Evolutionary conservation across 2,113 vertebrate species (phyloP), one percentile per base, ranked within the genome.

Genomic region (Gorsachius goisagi): DNA sequence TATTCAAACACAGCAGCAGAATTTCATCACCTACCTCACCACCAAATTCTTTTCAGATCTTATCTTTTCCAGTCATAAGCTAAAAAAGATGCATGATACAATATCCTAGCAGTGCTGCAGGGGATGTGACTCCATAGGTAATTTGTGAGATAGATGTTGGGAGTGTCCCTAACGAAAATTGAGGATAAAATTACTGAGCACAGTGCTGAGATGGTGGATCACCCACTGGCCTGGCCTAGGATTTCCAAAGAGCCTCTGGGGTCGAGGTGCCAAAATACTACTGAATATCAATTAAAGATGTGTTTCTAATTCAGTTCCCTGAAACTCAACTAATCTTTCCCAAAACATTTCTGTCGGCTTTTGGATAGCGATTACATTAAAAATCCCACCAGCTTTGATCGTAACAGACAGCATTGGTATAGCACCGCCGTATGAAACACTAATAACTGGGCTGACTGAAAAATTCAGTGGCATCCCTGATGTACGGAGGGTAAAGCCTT

Each of bases 21-120:
- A 95, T 96, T 97, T 97, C 96, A 97, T 96, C 95, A 96, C 97
- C 94, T 97, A 94, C 86, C 95, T 97, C 95, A 95, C 90, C 90
- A 93, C 95, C 49, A 69, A 92, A 95, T 95, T 97, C 91, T 94
- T 96, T 92, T 91, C 90, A 90, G 92, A 97, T 97, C 83, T 97
- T 95, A 97, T 97, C 96, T 97, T 93, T 96, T 89, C 89, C 95
- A 96, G 94, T 97, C 96, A 95, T 96, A 95, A 95, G 90, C 92
- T 96, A 93, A 93, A 96, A 95, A 96, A 97, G 97, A 96, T 97
- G 94, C 96, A 97, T 96, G 95, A 96, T 96, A 96, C 95, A 96
- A 93, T 96, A 96, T 95, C 90, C 91, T 91, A 93, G 91, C 62
- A 89, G 86, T 73, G 94, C 97, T 96, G 86, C 92, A 93, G 96